Evolutionary conservation across 1,140 invertebrate species (phyloP), one percentile per base, ranked within the genome.

Genomic region (Whitmania pigra): DNA sequence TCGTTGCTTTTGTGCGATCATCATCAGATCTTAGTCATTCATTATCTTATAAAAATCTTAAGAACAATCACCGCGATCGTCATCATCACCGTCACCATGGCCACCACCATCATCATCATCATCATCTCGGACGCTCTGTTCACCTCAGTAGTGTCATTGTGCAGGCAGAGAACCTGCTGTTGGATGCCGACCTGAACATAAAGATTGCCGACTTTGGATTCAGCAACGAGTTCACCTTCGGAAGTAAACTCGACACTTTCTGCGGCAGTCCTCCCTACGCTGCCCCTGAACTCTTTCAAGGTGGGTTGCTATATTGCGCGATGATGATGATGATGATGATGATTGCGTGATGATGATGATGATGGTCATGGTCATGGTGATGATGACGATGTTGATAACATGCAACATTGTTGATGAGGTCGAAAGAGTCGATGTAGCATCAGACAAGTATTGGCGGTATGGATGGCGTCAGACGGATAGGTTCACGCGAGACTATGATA

Each of bases 201-300:
- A 99, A 99, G 87, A 99, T 99, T 80, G 97, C 97, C 54, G 97
- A 99, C 85, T 99, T 99, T 85, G 97, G 97, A 72, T 99, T 99
- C 86, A 97, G 93, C 79, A 99, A 99, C 85, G 94, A 98, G 85
- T 99, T 99, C 85, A 95, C 92, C 67, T 92, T 92, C 55, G 96
- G 96, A 74, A 94, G 92, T 77, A 98, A 98, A 85, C 86, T 99
- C 78, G 96, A 99, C 83, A 99, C 97, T 53, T 99, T 99, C 84
- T 99, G 97, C 84, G 97, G 97, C 53, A 92, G 93, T 83, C 96
- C 96, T 71, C 97, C 96, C 3, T 99, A 99, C 84, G 97, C 97
- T 53, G 97, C 97, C 66, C 97, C 97, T 25, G 97, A 99, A 84
- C 85, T 99, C 71, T 99, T 99, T 86, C 95, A 98, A 88, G 94